Percentiles rank a stretch among this genome's conserved stretches.
phyloP scores from a whole-genome alignment of 2,888 invertebrate species.

The Lepidocyrtoides sp. region DNA sequence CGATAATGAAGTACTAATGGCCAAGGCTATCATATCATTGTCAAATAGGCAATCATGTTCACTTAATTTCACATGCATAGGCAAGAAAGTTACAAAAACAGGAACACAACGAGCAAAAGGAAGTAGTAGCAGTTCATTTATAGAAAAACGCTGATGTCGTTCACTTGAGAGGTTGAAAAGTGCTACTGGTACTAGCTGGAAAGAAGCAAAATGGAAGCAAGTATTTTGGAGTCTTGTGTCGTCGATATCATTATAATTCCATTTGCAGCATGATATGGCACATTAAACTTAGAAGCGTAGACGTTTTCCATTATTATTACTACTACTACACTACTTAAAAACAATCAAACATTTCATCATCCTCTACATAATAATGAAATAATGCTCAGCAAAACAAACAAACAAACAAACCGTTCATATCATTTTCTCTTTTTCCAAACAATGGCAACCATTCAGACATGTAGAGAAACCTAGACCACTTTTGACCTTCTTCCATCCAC shows the following conservation, averaged over 20 bases:
- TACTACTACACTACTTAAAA: neutral
- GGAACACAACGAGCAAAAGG: neutral
- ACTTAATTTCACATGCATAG: too few relatives aligned
- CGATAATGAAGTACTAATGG: constrained; percentile 66
- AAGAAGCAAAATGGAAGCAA: neutral
- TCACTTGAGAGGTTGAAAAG: neutral
- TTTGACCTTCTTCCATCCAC: neutral
- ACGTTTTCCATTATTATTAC: neutral
- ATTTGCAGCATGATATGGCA: neutral
- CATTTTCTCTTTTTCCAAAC: constrained; percentile 12
- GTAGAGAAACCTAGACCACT: neutral
- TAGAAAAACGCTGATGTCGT: too few relatives aligned
- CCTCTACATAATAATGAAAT: neutral
- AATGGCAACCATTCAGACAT: constrained; percentile 1
- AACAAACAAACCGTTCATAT: constrained; percentile 17
- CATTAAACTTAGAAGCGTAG: neutral
- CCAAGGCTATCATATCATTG: constrained; percentile 55
- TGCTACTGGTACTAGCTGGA: neutral
- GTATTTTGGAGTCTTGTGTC: neutral
- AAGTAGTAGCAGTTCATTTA: too few relatives aligned
- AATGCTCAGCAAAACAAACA: constrained; percentile 8
- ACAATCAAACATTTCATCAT: too few relatives aligned
- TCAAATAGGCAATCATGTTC: neutral
- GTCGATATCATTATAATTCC: neutral
- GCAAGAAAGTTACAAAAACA: neutral